A percentile compares a stretch with the other conserved stretches of the same genome.
Evolutionary conservation across 2,797 vertebrate species (phyloP).

Genomic region (Platyrinchus mystaceus): DNA sequence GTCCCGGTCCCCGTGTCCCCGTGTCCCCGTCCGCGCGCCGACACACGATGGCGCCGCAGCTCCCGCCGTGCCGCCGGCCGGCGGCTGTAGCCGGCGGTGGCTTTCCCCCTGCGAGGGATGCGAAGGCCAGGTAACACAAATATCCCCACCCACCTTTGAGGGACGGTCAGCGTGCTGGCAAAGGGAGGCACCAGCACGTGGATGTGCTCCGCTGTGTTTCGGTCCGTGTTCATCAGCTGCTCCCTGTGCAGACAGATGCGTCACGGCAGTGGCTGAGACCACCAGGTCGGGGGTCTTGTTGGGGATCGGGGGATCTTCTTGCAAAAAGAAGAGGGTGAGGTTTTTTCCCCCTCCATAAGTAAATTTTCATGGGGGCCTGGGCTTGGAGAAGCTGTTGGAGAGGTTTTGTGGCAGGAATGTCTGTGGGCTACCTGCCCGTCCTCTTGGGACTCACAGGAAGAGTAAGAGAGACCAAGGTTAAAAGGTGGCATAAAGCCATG

Average conservation of each 20-base stretch:
- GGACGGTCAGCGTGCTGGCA: not conserved
- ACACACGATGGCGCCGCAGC: constrained; percentile 37
- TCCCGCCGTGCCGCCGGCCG: not conserved
- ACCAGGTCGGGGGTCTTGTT: fast-evolving
- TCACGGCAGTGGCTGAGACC: not conserved
- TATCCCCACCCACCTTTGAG: fast-evolving
- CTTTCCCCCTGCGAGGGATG: not conserved
- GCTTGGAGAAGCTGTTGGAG: not conserved
- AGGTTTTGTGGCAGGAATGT: not conserved
- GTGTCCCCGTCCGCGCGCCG: not conserved
- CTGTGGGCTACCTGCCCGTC: no score
- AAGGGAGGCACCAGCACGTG: fast-evolving
- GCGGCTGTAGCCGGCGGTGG: fast-evolving
- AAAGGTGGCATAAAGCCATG: not conserved
- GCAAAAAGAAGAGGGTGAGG: fast-evolving
- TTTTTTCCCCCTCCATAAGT: fast-evolving
- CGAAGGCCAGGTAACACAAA: fast-evolving
- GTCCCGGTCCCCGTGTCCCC: no score
- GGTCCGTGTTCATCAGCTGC: fast-evolving
- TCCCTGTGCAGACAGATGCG: not conserved
- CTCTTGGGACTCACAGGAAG: no score
- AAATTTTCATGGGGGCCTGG: not conserved
- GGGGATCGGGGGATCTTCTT: fast-evolving
- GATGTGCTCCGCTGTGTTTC: fast-evolving
- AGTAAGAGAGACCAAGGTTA: not conserved